Conservation (phyloP, 1,140 invertebrate species). For the Pomacea maculata region DNA sequence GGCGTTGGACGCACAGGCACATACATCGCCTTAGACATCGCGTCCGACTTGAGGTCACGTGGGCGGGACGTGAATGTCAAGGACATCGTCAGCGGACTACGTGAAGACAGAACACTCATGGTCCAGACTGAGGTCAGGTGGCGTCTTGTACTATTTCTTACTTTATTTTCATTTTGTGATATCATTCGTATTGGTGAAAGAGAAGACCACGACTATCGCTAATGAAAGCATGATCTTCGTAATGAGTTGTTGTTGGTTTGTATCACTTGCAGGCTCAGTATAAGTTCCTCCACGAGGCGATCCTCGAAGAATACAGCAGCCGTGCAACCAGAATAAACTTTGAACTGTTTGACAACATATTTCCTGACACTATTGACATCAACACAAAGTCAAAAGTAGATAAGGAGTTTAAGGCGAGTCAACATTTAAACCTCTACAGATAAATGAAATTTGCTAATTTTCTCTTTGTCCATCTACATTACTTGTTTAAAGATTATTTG, state of each 20-base stretch:
- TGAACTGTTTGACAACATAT: too few species aligned
- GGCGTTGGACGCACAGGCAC: slow-evolving; percentile 61
- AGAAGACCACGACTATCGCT: too few species aligned
- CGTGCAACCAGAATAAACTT: neutral
- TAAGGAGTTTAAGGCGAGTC: neutral
- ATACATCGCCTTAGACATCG: slow-evolving; percentile 54
- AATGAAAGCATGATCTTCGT: too few species aligned
- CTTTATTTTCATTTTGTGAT: too few species aligned
- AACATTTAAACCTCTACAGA: too few species aligned
- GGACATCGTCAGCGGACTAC: slow-evolving; percentile 30
- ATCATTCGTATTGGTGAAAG: too few species aligned
- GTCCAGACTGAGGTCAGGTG: slow-evolving; percentile 34
- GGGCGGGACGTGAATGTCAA: slow-evolving; percentile 31
- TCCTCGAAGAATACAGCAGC: neutral
- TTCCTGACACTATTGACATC: neutral
- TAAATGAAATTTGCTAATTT: too few species aligned
- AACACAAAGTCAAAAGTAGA: neutral
- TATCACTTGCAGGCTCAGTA: slow-evolving; percentile 1
- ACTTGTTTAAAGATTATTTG: too few species aligned
- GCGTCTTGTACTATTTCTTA: too few species aligned
- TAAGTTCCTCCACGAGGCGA: slow-evolving; percentile 4
- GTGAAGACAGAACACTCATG: slow-evolving; percentile 38
- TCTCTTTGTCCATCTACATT: too few species aligned
- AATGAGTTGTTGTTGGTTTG: too few species aligned
- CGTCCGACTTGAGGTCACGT: slow-evolving; percentile 35